Evolutionary conservation across 2,797 vertebrate genomes (phyloP), one percentile per base, ranked within the genome.

Genomic region (Micrastur ruficollis): DNA sequence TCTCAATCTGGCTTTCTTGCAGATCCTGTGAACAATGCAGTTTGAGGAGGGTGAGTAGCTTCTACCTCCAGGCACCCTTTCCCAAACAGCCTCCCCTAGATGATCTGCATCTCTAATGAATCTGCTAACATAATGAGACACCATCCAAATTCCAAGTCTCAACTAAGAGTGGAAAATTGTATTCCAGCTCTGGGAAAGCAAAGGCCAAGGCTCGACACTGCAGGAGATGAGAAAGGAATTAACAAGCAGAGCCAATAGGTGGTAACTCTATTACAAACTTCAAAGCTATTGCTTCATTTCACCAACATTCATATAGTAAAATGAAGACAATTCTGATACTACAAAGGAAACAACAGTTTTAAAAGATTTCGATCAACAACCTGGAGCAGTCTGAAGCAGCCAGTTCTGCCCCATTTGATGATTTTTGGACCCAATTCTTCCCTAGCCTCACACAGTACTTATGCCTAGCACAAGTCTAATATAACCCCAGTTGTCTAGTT

Each of bases 1-100:
- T 17, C 19, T 11, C 13, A 50, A 46, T 4, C 4, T 0, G 0
- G 20, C 18, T 67, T 61, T 56, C 34, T n/a, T 38, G 14, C 36
- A 74, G n/a, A 8, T 15, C 40, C 19, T 58, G 23, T 8, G 17
- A 73, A 46, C 7, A 38, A 5, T 2, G 4, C 8, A 34, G 29
- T 9, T 27, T 49, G 44, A 73, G 50, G 3, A 76, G 36, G 4
- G 14, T 56, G 25, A 21, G 22, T 2, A 78, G 34, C 34, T 82
- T 49, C 56, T 68, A 26, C 15, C 20, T 29, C 11, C 27, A 65
- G 44, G 15, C 19, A 46, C 40, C 6, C 29, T 59, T 46, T 79
- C 16, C 44, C 25, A 78, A 67, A 63, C 23, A 55, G 15, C 8
- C 11, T 86, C 8, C 23, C 32, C 27, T 25, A n/a, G 29, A 46